Conservation (phyloP, 2,888 invertebrate genomes). For the Lepas anatifera region DNA sequence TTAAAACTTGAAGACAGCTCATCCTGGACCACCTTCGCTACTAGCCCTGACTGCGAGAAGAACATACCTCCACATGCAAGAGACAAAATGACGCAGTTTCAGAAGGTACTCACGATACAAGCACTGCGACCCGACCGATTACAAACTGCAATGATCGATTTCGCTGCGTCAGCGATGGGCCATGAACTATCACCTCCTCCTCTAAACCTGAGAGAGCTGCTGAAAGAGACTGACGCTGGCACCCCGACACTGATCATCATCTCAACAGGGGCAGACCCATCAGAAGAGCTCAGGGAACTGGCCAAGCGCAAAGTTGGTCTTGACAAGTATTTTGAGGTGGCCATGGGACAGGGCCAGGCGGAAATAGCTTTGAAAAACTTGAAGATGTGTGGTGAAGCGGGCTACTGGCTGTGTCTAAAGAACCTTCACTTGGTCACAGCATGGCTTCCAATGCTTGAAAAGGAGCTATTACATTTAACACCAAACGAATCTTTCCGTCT, state of each 20-base stretch:
- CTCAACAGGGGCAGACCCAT: conserved; percentile 82
- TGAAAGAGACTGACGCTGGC: conserved; percentile 42
- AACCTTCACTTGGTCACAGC: conserved; percentile 63
- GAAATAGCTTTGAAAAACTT: conserved; percentile 47
- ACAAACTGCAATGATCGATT: conserved; percentile 58
- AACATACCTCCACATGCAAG: conserved; percentile 43
- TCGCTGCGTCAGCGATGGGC: conserved; percentile 55
- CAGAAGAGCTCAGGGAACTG: conserved; percentile 58
- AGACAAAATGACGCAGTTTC: conserved; percentile 55
- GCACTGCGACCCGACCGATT: conserved; percentile 71
- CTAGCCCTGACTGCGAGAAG: conserved; percentile 49
- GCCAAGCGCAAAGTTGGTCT: conserved; percentile 42
- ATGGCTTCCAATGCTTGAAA: conserved; percentile 56
- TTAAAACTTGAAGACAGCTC: conserved; percentile 49
- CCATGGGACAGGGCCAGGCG: conserved; percentile 69
- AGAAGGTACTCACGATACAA: conserved; percentile 65
- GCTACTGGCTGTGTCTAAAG: conserved; percentile 66
- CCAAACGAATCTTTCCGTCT: conserved; percentile 50
- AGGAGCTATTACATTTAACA: conserved; percentile 44
- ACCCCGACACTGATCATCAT: conserved; percentile 75
- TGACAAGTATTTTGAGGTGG: conserved; percentile 49
- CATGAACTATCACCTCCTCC: conserved; percentile 46
- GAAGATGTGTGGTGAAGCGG: conserved; percentile 45
- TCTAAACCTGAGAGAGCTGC: conserved; percentile 44
- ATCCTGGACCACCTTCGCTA: conserved; percentile 54